Evolutionary conservation across 2,113 vertebrate species (phyloP).

Genomic region (Lamprotornis superbus): DNA sequence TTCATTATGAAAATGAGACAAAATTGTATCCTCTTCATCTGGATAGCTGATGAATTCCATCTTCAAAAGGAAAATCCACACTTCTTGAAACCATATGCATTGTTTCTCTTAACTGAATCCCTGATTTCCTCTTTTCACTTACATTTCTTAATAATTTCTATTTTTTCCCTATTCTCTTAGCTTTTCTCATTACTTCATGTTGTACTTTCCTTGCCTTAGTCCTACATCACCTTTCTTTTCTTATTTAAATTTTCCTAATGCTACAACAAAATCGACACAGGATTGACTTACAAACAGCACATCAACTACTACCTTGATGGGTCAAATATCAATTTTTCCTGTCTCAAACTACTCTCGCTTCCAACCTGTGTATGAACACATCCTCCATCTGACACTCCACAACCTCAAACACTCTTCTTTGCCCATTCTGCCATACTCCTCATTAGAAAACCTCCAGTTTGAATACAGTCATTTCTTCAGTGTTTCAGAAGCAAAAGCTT

Average conservation of each 20-base stretch:
- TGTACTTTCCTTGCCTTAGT: neutral
- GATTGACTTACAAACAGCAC: neutral
- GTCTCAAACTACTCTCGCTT: neutral
- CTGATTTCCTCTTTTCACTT: neutral
- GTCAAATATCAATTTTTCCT: rapidly evolving
- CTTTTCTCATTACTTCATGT: neutral
- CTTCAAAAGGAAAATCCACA: conserved; percentile 33
- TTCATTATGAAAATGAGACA: neutral
- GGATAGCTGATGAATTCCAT: conserved; percentile 17
- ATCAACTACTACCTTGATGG: neutral
- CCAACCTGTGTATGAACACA: neutral
- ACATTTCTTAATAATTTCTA: neutral
- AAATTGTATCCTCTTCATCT: conserved; percentile 32
- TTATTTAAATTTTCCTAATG: neutral
- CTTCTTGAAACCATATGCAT: conserved; percentile 46
- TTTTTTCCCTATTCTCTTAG: neutral
- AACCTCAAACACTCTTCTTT: neutral
- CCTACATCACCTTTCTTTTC: neutral
- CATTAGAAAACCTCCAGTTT: neutral
- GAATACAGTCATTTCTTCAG: neutral
- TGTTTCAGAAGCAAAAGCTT: neutral
- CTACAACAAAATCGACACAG: neutral
- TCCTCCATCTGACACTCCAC: neutral
- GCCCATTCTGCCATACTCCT: neutral
- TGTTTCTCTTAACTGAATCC: neutral